These are phyloP conservation scores for Dryomyza anilis DNA, from an alignment of 2,888 invertebrate genomes.

Conservation along the genomic window DNA sequence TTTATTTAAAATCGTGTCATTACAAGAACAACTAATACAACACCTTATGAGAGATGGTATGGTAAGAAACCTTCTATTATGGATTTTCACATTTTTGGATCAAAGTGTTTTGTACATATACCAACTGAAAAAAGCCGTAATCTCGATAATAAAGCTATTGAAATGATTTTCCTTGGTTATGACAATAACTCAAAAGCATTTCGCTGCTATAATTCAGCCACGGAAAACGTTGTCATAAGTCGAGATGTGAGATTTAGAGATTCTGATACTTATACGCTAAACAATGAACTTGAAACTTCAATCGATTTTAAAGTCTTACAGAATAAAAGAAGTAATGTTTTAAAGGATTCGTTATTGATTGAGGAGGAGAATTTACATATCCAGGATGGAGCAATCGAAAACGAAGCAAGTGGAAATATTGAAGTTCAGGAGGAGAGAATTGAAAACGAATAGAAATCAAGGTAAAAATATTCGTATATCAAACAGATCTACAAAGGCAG, in stretches of 20 bases:
- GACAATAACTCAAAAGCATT: conserved; percentile 25
- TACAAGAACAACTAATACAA: too few relatives aligned
- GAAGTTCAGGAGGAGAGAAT: neutral
- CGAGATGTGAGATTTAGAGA: too few relatives aligned
- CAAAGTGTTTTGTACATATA: too few relatives aligned
- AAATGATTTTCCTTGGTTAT: conserved; percentile 21
- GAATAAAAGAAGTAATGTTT: too few relatives aligned
- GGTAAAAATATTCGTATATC: conserved; percentile 4
- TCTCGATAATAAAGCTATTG: conserved; percentile 6
- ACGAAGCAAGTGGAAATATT: neutral
- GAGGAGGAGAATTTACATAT: too few relatives aligned
- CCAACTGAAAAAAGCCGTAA: conserved; percentile 22
- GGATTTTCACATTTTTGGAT: too few relatives aligned
- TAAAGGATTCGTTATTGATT: conserved; percentile 1
- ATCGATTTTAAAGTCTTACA: conserved; percentile 9
- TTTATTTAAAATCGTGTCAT: too few relatives aligned
- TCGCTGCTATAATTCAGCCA: too few relatives aligned
- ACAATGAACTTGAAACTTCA: too few relatives aligned
- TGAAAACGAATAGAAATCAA: neutral
- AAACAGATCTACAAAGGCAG: neutral
- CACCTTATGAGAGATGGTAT: conserved; percentile 14
- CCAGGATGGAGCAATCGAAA: too few relatives aligned
- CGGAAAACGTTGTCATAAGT: too few relatives aligned
- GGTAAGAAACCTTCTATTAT: conserved; percentile 20
- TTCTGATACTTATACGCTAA: too few relatives aligned